Evolutionary conservation across 2,797 vertebrate species (phyloP).

Genomic region (Decapterus maruadsi): DNA sequence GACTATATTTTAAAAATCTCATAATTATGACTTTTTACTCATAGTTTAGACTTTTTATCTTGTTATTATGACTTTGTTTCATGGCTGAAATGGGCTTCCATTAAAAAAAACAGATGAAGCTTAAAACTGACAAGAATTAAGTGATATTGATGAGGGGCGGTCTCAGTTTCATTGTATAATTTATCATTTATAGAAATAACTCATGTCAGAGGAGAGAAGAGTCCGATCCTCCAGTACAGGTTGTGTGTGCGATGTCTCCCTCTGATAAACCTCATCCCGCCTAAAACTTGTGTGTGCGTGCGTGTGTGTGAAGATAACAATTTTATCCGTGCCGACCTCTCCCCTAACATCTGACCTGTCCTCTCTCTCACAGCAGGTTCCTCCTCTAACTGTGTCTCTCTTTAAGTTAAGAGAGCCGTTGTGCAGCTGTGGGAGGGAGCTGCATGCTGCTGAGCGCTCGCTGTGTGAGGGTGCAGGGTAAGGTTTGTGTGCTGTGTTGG

Average conservation of each 20-base stretch:
- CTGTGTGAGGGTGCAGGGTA: constrained; percentile 95
- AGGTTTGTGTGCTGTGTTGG: constrained; percentile 94
- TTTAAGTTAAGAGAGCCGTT: constrained; percentile 90
- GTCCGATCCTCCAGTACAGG: not conserved
- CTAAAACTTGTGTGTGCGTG: not conserved
- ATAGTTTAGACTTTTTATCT: too few relatives aligned
- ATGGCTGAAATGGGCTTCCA: too few relatives aligned
- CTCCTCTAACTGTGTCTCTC: constrained; percentile 97
- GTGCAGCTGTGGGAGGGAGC: constrained; percentile 78
- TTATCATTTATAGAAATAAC: not conserved
- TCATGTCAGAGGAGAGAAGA: not conserved
- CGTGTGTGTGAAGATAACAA: constrained; percentile 35
- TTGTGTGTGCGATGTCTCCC: constrained; percentile 3
- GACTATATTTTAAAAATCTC: too few relatives aligned
- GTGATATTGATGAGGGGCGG: not conserved
- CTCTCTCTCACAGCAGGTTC: constrained; percentile 97
- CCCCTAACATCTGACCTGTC: constrained; percentile 87
- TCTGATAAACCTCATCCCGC: constrained; percentile 3
- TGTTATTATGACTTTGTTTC: too few relatives aligned
- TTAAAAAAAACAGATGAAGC: not conserved
- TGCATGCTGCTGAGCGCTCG: constrained; percentile 68
- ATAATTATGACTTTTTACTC: too few relatives aligned
- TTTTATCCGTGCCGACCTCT: constrained; percentile 41
- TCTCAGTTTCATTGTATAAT: not conserved
- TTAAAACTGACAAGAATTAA: not conserved